Conservation (phyloP, 2,888 invertebrate genomes). For the Megamerina dolium region DNA sequence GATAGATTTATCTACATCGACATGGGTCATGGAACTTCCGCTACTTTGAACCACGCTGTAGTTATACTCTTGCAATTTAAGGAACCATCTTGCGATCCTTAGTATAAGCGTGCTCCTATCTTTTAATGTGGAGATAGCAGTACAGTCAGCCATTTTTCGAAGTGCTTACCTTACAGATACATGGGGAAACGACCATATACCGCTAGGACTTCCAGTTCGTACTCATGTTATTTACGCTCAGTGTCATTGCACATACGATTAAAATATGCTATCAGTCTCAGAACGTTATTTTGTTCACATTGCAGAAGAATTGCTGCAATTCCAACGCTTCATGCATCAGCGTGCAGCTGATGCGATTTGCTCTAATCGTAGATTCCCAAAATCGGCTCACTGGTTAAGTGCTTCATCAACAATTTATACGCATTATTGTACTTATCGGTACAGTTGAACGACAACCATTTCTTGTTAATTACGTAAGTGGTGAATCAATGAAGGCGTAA, state of each 20-base stretch:
- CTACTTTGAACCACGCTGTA: background rate
- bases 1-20: slow-evolving; percentile 8
- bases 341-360: too few relatives aligned
- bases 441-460: too few relatives aligned
- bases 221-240: background rate
- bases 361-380: too few relatives aligned
- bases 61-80: slow-evolving; percentile 23
- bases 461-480: too few relatives aligned
- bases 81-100: slow-evolving; percentile 31
- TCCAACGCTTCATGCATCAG: too few relatives aligned
- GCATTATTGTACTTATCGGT: too few relatives aligned
- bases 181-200: slow-evolving; percentile 34
- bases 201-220: background rate
- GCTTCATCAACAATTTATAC: too few relatives aligned
- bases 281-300: too few relatives aligned
- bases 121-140: background rate
- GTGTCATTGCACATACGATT: slow-evolving; percentile 30
- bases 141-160: slow-evolving; percentile 5
- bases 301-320: too few relatives aligned
- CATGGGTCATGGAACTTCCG: slow-evolving; percentile 10
- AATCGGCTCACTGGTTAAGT: too few relatives aligned
- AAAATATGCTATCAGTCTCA: slow-evolving; percentile 17
- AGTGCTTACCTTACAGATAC: slow-evolving; percentile 19
- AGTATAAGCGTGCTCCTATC: slow-evolving; percentile 21
- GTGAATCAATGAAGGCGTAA: too few relatives aligned